Conservation (phyloP, 2,797 vertebrate species). For the Poeciliopsis gracilis region DNA sequence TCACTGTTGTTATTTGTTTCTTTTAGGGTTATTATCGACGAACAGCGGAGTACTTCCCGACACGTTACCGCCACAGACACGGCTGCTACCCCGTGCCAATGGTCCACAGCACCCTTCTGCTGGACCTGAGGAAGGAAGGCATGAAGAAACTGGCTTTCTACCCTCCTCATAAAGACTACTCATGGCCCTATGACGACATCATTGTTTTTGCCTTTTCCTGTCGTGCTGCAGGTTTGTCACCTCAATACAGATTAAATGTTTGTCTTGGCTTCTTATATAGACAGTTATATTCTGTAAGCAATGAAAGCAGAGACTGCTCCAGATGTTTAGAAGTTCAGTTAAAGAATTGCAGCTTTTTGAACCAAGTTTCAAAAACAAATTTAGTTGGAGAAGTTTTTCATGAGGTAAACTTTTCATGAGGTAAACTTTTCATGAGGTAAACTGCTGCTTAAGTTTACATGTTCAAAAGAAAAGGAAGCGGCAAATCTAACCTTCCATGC, state of each 20-base stretch:
- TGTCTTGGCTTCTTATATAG: neutral
- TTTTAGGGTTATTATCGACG: constrained; percentile 93
- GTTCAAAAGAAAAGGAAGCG: too few species aligned
- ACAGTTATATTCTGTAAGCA: neutral
- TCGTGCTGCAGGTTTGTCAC: constrained; percentile 83
- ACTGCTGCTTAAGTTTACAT: neutral
- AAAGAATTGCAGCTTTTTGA: neutral
- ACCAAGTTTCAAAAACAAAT: neutral
- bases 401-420: neutral
- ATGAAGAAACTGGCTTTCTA: constrained; percentile 87
- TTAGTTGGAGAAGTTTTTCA: neutral
- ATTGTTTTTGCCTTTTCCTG: constrained; percentile 95
- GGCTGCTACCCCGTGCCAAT: constrained; percentile 94
- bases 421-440: neutral
- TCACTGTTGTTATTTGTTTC: neutral
- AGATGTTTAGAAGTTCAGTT: neutral
- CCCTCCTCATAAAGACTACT: constrained; percentile 91
- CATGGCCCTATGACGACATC: constrained; percentile 96
- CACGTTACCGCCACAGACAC: constrained; percentile 86
- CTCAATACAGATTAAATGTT: neutral
- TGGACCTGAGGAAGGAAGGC: constrained; percentile 87
- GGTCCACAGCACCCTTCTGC: constrained; percentile 92
- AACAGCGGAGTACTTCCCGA: constrained; percentile 95
- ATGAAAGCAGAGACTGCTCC: neutral
- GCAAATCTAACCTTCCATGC: neutral